Percentiles rank a stretch among this genome's conserved stretches.
phyloP scores from a whole-genome alignment of 2,888 invertebrate genomes.

The Ormyrus rosae region DNA sequence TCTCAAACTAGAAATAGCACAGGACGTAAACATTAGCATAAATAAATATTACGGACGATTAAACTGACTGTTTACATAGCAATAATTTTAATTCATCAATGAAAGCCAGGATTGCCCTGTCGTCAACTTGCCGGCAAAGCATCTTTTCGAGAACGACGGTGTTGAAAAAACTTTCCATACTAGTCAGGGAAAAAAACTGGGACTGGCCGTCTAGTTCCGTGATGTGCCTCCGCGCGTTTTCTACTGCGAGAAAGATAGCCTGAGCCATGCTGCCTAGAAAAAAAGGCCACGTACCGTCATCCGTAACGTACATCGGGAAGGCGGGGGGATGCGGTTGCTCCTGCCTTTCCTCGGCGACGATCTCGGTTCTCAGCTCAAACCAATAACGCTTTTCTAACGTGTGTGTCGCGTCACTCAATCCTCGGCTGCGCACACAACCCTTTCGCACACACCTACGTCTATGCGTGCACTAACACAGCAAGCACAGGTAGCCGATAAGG shows the following conservation, averaged over 20 bases:
- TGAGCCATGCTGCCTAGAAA: conserved; percentile 6
- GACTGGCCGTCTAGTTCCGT: background rate
- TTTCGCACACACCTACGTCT: background rate
- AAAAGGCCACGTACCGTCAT: conserved; percentile 55
- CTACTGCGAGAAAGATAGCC: conserved; percentile 7
- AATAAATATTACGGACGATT: background rate
- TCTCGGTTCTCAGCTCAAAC: background rate
- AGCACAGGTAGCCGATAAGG: no score
- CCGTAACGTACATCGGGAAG: conserved; percentile 58
- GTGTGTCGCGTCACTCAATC: background rate
- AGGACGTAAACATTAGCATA: background rate
- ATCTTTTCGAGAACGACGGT: no score
- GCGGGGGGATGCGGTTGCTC: conserved; percentile 41
- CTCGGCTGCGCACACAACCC: background rate
- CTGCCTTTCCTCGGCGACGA: background rate
- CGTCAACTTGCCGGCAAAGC: no score
- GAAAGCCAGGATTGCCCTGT: no score
- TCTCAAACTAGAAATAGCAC: background rate
- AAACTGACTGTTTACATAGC: no score
- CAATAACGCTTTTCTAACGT: background rate
- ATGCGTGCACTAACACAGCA: no score
- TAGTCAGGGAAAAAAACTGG: background rate
- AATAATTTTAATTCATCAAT: no score
- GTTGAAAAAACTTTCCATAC: background rate
- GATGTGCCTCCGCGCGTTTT: background rate